Conservation (phyloP, 2,113 vertebrate species). For the Dissostichus mawsoni region DNA sequence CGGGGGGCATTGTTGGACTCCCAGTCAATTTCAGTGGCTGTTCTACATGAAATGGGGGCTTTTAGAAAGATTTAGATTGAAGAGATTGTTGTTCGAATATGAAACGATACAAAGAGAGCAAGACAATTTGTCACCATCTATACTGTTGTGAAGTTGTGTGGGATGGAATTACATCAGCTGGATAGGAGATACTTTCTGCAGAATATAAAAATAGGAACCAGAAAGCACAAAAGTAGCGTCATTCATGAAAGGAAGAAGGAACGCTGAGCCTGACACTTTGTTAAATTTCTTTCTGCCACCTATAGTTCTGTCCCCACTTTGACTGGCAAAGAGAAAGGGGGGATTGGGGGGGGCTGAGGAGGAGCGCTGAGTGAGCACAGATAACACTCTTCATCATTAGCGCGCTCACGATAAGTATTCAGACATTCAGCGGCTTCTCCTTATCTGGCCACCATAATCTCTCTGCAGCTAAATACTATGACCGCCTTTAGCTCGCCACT, state of each 20-base stretch:
- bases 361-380: constrained; percentile 76
- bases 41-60: constrained; percentile 33
- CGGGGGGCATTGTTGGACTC: constrained; percentile 44
- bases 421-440: constrained; percentile 66
- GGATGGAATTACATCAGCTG: constrained; percentile 17
- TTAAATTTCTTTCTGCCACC: constrained; percentile 52
- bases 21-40: constrained; percentile 28
- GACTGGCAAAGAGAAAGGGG: constrained; percentile 45
- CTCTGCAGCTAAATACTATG: constrained; percentile 66
- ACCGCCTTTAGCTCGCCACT: constrained; percentile 56
- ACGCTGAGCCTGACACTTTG: constrained; percentile 52
- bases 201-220: constrained; percentile 3
- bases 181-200: not conserved
- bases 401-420: constrained; percentile 79
- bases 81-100: constrained; percentile 21
- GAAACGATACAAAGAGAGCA: constrained; percentile 18
- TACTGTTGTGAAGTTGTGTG: constrained; percentile 1
- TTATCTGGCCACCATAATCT: constrained; percentile 79
- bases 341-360: not conserved
- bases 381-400: constrained; percentile 75
- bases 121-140: not conserved
- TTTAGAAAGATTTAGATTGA: constrained; percentile 40
- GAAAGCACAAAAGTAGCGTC: constrained; percentile 43
- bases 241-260: constrained; percentile 29
- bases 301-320: constrained; percentile 47